These are phyloP conservation scores for Pachycephala philippinensis DNA, from an alignment of 2,113 vertebrate species.

Conservation along the genomic window DNA sequence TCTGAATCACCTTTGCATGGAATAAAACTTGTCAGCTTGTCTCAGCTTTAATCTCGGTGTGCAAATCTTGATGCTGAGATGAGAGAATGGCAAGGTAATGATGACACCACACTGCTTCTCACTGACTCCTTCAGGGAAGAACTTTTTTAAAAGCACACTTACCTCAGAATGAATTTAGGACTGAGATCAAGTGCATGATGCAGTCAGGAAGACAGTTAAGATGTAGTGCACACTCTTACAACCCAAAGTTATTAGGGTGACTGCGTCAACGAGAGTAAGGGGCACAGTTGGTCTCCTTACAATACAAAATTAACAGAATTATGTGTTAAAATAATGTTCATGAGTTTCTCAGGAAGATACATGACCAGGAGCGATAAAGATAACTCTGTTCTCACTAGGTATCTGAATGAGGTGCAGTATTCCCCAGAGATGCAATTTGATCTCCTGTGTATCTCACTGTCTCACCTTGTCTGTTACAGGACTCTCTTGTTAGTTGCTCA, in stretches of 20 bases:
- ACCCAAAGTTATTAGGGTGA: neutral
- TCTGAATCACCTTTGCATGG: neutral
- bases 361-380: neutral
- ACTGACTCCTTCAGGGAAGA: neutral
- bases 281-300: neutral
- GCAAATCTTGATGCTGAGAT: neutral
- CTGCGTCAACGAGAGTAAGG: neutral
- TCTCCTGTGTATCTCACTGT: conserved; percentile 70
- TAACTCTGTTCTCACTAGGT: conserved; percentile 15
- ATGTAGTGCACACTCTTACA: neutral
- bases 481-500: conserved; percentile 72
- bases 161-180: neutral
- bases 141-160: neutral
- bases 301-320: conserved; percentile 3
- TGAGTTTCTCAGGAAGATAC: neutral
- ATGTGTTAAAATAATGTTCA: neutral
- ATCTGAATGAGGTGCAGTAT: neutral
- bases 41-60: neutral
- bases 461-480: conserved; percentile 64
- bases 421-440: conserved; percentile 62
- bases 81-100: neutral
- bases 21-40: neutral
- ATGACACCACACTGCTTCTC: neutral
- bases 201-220: neutral
- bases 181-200: neutral